Conservation (phyloP, 1,140 invertebrate genomes). For the Dreissena polymorpha region DNA sequence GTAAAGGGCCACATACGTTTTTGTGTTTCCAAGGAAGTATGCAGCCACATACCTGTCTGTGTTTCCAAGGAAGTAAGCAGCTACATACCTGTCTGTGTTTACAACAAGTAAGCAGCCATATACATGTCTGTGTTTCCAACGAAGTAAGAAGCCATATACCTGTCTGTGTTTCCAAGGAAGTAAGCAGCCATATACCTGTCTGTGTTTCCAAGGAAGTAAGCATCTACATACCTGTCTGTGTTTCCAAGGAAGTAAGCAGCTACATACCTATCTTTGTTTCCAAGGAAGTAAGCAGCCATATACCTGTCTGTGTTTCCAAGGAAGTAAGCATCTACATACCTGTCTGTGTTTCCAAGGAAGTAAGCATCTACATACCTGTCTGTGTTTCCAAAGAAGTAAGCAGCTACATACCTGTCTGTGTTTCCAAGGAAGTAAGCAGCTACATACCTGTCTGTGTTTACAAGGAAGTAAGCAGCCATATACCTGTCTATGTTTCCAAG, state of each 20-base stretch:
- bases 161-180: constrained; percentile 84
- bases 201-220: constrained; percentile 88
- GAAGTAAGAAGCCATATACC: not conserved
- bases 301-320: constrained; percentile 81
- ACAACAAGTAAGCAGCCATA: too few relatives aligned
- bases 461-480: too few relatives aligned
- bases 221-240: constrained; percentile 86
- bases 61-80: too few relatives aligned
- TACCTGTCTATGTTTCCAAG: too few relatives aligned
- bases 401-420: constrained; percentile 86
- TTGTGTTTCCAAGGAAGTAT: too few relatives aligned
- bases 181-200: constrained; percentile 90
- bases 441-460: constrained; percentile 82
- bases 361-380: constrained; percentile 90
- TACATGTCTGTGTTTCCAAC: too few relatives aligned
- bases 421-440: constrained; percentile 91
- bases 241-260: constrained; percentile 91
- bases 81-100: too few relatives aligned
- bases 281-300: constrained; percentile 95
- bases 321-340: constrained; percentile 94
- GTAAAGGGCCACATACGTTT: too few relatives aligned
- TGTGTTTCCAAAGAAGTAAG: constrained; percentile 88
- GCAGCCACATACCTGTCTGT: too few relatives aligned
- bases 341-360: constrained; percentile 84
- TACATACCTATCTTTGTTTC: constrained; percentile 83